A percentile compares a stretch with the other conserved stretches of the same genome.
Conservation (phyloP, 2,113 vertebrate genomes). For the Hemiprocne comata region DNA sequence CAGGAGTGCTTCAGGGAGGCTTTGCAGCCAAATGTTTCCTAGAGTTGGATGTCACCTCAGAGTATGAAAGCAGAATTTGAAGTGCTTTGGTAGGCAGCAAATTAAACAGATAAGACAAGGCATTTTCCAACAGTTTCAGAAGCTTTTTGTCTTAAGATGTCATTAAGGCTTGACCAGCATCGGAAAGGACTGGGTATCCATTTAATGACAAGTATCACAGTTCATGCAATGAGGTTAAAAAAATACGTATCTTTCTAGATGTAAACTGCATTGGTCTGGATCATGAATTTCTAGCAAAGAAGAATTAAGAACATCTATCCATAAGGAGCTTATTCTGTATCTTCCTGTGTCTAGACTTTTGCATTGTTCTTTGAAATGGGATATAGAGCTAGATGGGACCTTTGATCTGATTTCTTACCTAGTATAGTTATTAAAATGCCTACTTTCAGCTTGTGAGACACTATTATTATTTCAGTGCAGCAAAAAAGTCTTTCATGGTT, state of each 20-base stretch:
- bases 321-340: background rate
- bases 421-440: background rate
- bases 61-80: background rate
- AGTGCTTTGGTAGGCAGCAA: background rate
- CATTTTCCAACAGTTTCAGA: background rate
- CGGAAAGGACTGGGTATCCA: background rate
- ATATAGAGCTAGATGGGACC: background rate
- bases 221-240: background rate
- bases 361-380: background rate
- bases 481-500: background rate
- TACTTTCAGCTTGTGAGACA: background rate
- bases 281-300: background rate
- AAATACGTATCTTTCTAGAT: background rate
- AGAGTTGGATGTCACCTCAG: rapidly evolving
- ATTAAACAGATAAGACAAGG: background rate
- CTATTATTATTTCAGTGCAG: background rate
- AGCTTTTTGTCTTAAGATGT: background rate
- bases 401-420: conserved; percentile 21
- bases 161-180: background rate
- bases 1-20: background rate
- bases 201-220: background rate
- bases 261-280: background rate
- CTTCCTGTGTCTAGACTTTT: background rate
- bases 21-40: background rate
- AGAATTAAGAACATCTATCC: background rate